Conservation (phyloP, 2,888 invertebrate genomes). For the Lamproptera curius region DNA sequence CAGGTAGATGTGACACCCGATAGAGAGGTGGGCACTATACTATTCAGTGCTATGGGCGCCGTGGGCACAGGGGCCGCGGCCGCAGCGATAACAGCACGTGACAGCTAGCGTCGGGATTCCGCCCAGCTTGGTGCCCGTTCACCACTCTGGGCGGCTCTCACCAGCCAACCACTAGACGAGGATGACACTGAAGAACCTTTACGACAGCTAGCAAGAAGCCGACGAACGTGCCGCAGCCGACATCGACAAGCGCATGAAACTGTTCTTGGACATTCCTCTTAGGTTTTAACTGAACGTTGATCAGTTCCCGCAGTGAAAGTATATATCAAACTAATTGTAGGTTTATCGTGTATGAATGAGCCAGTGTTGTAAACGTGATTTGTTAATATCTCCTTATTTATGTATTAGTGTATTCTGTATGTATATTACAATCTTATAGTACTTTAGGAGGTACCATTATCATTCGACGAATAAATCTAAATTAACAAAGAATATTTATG, state of each 20-base stretch:
- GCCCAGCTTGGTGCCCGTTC: constrained; percentile 75
- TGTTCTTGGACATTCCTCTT: constrained; percentile 79
- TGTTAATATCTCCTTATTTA: no score
- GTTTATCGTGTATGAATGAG: no score
- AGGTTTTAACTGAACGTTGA: constrained; percentile 72
- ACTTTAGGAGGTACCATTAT: no score
- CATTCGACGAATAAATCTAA: no score
- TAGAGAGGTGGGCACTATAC: constrained; percentile 65
- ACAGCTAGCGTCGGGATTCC: constrained; percentile 79
- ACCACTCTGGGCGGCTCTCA: constrained; percentile 89
- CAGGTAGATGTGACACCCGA: constrained; percentile 74
- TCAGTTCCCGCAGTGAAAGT: no score
- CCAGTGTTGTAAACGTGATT: no score
- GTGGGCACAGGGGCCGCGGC: constrained; percentile 50
- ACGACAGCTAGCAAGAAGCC: constrained; percentile 76
- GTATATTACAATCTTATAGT: no score
- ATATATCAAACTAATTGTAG: no score
- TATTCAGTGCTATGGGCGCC: constrained; percentile 57
- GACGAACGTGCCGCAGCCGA: constrained; percentile 75
- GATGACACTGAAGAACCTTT: constrained; percentile 46
- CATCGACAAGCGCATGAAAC: constrained; percentile 74
- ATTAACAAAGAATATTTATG: no score
- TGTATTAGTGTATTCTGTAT: no score
- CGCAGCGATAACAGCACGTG: constrained; percentile 56
- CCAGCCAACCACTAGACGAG: constrained; percentile 80